A percentile compares a stretch with the other conserved stretches of the same genome.
Evolutionary conservation across 2,888 invertebrate species (phyloP).

Genomic region (Napeogenes sylphis): DNA sequence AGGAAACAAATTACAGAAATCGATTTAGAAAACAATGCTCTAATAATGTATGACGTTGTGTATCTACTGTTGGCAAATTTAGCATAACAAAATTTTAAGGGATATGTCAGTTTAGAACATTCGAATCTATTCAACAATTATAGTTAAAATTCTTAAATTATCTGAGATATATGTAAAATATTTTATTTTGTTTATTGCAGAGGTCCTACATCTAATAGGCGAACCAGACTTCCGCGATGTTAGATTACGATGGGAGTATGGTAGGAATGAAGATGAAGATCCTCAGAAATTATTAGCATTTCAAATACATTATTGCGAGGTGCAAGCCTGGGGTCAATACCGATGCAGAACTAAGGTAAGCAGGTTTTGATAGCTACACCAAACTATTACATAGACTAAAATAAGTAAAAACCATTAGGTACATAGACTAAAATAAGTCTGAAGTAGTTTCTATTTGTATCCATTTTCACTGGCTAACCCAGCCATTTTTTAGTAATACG

Average conservation of each 20-base stretch:
- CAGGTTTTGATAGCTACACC: not conserved
- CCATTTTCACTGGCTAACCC: too few species aligned
- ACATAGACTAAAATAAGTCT: too few species aligned
- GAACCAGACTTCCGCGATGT: conserved; percentile 83
- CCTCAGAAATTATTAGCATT: conserved; percentile 76
- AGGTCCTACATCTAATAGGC: conserved; percentile 79
- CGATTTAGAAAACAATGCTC: conserved; percentile 34
- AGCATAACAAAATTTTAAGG: too few species aligned
- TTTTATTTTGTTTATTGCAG: conserved; percentile 52
- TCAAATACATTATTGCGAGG: conserved; percentile 86
- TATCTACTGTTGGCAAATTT: not conserved
- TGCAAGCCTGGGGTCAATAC: conserved; percentile 88
- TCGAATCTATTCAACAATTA: not conserved
- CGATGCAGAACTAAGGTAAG: conserved; percentile 82
- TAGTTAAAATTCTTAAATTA: not conserved
- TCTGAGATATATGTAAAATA: not conserved
- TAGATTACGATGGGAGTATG: conserved; percentile 80
- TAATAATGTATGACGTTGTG: conserved; percentile 30
- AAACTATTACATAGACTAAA: not conserved
- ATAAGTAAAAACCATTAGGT: too few species aligned
- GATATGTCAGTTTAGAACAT: too few species aligned
- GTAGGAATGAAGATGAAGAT: conserved; percentile 53
- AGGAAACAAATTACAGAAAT: conserved; percentile 37
- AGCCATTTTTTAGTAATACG: too few species aligned
- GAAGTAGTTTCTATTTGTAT: too few species aligned